Conservation (phyloP, 2,888 invertebrate genomes). For the Lapara coniferarum region DNA sequence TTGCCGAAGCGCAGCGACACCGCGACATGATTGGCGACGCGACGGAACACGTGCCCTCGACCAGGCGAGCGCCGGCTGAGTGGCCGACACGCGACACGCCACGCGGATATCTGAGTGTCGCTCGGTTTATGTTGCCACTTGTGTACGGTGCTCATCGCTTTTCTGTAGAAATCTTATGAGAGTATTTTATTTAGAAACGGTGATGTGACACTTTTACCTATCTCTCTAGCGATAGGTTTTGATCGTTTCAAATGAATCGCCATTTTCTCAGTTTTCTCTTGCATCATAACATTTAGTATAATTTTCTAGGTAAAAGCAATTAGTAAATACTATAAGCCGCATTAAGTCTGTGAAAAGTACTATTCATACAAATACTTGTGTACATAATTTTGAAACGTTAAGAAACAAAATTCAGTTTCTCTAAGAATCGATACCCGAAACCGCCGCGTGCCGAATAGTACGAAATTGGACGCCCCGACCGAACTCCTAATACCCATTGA, state of each 20-base stretch:
- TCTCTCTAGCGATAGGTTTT: no score
- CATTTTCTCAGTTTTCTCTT: no score
- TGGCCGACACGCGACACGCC: slow-evolving; percentile 4
- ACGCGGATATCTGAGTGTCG: not conserved
- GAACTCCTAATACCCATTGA: slow-evolving; percentile 22
- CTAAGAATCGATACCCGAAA: not conserved
- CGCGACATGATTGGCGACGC: not conserved
- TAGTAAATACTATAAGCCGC: no score
- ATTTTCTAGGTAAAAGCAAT: no score
- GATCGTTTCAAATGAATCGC: no score
- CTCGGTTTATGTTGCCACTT: not conserved
- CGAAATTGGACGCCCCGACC: slow-evolving; percentile 11
- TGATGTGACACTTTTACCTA: no score
- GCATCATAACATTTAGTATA: no score
- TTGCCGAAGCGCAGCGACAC: not conserved
- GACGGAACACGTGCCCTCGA: slow-evolving; percentile 12
- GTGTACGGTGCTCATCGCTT: not conserved
- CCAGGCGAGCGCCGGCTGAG: not conserved
- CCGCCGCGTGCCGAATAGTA: not conserved
- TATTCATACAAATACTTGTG: no score
- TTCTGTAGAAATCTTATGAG: not conserved
- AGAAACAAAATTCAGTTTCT: not conserved
- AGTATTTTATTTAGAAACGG: no score
- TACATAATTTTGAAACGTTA: not conserved
- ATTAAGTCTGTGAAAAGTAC: not conserved